Conservation (phyloP, 2,797 vertebrate genomes). For the Phalanger gymnotis region DNA sequence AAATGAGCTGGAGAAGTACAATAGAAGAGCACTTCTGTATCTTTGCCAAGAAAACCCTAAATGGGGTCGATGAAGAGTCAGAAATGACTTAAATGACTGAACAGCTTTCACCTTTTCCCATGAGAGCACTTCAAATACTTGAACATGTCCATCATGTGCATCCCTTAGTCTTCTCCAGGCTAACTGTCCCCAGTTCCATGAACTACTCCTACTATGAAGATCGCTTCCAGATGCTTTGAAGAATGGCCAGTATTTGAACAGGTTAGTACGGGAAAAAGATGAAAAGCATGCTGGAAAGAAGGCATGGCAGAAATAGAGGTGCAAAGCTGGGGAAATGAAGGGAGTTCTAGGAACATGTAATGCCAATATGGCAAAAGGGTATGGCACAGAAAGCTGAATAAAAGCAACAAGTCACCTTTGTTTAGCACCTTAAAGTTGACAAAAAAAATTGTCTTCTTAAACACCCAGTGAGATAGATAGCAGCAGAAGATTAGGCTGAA, state of each 20-base stretch:
- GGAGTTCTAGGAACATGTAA: neutral
- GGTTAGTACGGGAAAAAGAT: neutral
- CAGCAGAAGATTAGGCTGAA: neutral
- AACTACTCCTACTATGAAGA: neutral
- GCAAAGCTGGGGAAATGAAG: neutral
- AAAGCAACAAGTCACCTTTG: neutral
- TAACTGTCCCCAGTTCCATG: neutral
- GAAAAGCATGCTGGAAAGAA: neutral
- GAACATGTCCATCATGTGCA: neutral
- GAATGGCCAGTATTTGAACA: neutral
- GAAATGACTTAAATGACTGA: neutral
- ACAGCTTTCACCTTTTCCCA: too few species aligned
- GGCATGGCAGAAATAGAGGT: neutral
- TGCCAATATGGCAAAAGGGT: neutral
- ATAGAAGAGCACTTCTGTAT: neutral
- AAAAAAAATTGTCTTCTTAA: neutral
- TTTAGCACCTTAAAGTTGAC: neutral
- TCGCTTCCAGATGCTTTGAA: neutral
- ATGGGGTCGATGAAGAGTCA: neutral
- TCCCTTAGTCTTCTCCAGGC: neutral
- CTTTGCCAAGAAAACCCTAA: neutral
- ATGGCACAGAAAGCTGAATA: neutral
- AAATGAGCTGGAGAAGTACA: neutral
- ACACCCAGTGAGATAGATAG: neutral
- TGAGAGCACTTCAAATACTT: neutral